Evolutionary conservation across 2,888 invertebrate genomes (phyloP), one percentile per base, ranked within the genome.

Genomic region (Oscheius onirici): DNA sequence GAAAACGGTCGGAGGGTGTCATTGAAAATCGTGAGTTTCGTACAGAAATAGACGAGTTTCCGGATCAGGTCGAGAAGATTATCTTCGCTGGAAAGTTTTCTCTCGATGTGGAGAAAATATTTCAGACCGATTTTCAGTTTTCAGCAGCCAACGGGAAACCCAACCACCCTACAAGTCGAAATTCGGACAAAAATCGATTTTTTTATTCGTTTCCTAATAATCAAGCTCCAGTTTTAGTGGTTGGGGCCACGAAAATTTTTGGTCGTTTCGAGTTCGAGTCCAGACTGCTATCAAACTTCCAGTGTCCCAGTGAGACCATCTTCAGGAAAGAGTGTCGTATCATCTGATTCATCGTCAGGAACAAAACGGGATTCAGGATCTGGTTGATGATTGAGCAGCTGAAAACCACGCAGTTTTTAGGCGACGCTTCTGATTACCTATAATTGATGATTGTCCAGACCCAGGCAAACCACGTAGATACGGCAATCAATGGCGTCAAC

Each of bases 361-460:
- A 78, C 17, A 78, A 55, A 6, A 76, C 40, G 0, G 78, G 78
- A 43, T 78, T 78, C 20, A 78, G 67, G 11, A 78, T 69, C 67
- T 78, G 78, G 55, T 78, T 78, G 63, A 74, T 58, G n/a, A 78
- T 78, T 34, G 78, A 71, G 15, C 67, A 61, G 40, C 75, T 78
- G 71, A 51, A 77, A 73, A 20, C 34, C 34, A 34, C 34, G 34
- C 8, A 34, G 34, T 34, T 34, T 34, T 6, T 6, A 34, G 34
- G 3, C 34, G n/a, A 11, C 51, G 26, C 8, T 3, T 17, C 11
- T n/a, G 55, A 17, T 2, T 26, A 61, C 61, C 46, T 61, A 61
- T 66, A 52, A 41, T 52, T 66, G 52, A 66, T n/a, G 24, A 66
- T 66, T 8, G 66, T 66, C 66, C 66, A 66, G 22, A 49, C 41